Conservation (phyloP, 2,797 vertebrate species). For the Helarctos malayanus region DNA sequence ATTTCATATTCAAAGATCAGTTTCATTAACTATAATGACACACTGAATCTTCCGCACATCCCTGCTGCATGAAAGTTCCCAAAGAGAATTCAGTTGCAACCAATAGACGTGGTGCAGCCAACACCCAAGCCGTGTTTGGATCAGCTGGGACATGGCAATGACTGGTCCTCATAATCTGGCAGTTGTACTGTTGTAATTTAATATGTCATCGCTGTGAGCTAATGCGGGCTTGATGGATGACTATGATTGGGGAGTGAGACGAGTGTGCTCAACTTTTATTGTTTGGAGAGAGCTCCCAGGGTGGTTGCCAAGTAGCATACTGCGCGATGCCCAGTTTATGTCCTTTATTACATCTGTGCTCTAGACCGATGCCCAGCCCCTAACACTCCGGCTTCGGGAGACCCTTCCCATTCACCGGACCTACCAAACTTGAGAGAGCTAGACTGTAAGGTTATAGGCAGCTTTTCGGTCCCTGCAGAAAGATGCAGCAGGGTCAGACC, state of each 20-base stretch:
- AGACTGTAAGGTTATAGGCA: not conserved
- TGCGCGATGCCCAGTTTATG: not conserved
- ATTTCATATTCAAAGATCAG: conserved; percentile 54
- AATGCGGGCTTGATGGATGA: not conserved
- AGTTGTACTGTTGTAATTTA: not conserved
- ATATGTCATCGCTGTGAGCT: not conserved
- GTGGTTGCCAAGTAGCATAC: not conserved
- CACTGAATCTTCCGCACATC: not conserved
- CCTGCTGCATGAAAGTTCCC: not conserved
- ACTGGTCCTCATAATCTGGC: not conserved
- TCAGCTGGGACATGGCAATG: not conserved
- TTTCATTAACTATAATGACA: conserved; percentile 50
- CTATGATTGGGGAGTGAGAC: not conserved
- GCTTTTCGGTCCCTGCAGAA: not conserved
- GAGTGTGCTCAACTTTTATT: not conserved
- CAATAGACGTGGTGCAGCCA: not conserved
- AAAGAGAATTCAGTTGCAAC: conserved; percentile 5
- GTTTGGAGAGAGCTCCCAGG: not conserved
- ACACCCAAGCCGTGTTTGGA: not conserved
- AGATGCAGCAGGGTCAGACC: not conserved
- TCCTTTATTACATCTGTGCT: not conserved
- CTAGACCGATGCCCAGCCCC: not conserved
- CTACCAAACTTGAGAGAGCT: not conserved
- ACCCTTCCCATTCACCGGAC: not conserved
- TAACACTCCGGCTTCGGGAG: not conserved